These are phyloP conservation scores for Macrosteles quadrilineatus DNA, from an alignment of 1,140 invertebrate genomes.

Conservation along the genomic window DNA sequence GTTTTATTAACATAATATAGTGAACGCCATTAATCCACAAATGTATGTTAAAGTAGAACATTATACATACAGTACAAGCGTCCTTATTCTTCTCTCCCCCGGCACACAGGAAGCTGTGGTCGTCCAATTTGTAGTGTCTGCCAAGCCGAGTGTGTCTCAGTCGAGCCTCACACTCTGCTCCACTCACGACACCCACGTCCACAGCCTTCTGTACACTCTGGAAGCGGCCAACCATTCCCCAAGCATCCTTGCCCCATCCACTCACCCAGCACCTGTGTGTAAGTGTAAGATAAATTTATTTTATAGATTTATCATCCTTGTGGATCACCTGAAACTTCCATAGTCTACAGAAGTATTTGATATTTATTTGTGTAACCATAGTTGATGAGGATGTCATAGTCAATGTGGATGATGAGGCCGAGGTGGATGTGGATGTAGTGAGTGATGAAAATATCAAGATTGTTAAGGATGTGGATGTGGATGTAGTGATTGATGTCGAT, in stretches of 20 bases:
- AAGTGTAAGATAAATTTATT: no score
- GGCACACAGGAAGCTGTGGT: conserved; percentile 71
- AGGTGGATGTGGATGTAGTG: no score
- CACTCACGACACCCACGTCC: conserved; percentile 66
- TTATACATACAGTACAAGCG: conserved; percentile 63
- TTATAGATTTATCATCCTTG: no score
- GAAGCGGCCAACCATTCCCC: conserved; percentile 63
- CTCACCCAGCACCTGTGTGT: conserved; percentile 61
- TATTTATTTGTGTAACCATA: no score
- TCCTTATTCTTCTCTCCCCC: conserved; percentile 76
- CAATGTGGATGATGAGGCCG: no score
- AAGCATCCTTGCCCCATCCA: conserved; percentile 81
- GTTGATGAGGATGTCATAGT: no score
- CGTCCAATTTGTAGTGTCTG: conserved; percentile 59
- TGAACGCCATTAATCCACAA: no score
- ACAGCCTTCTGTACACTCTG: conserved; percentile 69
- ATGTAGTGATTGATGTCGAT: not conserved
- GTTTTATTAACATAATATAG: no score
- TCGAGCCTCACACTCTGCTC: conserved; percentile 61
- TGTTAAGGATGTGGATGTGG: not conserved
- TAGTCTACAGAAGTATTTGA: no score
- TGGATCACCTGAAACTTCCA: no score
- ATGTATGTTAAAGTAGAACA: no score
- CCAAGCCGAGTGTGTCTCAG: conserved; percentile 67
- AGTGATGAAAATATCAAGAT: no score